Conservation (phyloP, 2,113 vertebrate species). For the Himantopus leucocephalus region DNA sequence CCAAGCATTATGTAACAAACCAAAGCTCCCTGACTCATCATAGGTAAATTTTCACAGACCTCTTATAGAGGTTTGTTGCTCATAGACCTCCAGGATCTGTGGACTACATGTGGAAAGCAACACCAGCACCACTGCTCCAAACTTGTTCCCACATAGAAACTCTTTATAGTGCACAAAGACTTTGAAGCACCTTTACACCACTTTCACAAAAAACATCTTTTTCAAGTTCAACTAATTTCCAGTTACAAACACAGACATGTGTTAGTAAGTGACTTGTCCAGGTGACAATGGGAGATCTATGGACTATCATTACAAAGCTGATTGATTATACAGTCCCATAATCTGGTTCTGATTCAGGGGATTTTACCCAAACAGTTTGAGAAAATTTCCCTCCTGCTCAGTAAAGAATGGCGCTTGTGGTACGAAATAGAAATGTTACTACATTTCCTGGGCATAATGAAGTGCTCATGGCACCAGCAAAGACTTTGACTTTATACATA, state of each 20-base stretch:
- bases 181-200: background rate
- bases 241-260: background rate
- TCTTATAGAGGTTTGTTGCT: background rate
- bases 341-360: background rate
- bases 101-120: background rate
- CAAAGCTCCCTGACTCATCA: background rate
- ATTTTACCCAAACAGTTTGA: background rate
- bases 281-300: background rate
- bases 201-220: background rate
- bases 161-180: background rate
- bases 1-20: background rate
- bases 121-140: background rate
- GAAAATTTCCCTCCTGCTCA: background rate
- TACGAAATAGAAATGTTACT: background rate
- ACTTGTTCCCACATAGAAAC: background rate
- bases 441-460: background rate
- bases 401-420: background rate
- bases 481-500: background rate
- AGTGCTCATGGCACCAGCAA: conserved; percentile 32
- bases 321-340: background rate
- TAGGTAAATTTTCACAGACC: background rate
- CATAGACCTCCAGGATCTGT: background rate
- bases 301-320: background rate
- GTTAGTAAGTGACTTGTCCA: background rate
- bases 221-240: background rate